Evolutionary conservation across 2,113 vertebrate genomes (phyloP), one percentile per base, ranked within the genome.

Genomic region (Sitta europaea): DNA sequence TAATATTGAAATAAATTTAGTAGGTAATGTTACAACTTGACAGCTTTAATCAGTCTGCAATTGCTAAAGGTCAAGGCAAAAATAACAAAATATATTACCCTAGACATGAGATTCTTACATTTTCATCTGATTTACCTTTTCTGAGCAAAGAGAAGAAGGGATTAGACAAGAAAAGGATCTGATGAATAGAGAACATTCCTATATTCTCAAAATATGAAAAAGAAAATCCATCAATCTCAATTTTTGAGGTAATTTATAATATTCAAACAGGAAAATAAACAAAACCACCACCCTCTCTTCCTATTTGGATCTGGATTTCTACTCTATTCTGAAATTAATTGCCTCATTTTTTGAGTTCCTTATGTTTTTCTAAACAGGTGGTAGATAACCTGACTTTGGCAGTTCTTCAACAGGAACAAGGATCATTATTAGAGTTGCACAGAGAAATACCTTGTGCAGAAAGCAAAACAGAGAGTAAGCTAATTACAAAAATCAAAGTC

Each of bases 401-500:
- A 57, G 40, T 23, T 83, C 14, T 80, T 77, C 55, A 77, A 2
- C 7, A n/a, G 14, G 20, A 80, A 27, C 33, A 51, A 65, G 33
- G 47, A 38, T 24, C 54, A 13, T 45, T 70, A 35, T 22, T 33
- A 33, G 63, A 57, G 14, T 47, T 38, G 70, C 35, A 54, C 12
- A 22, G 21, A 53, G 36, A 73, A 91, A 88, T 35, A 35, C 20
- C 13, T 5, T 25, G 5, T 58, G 27, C 11, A 71, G 86, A 70
- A 48, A 70, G 51, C 29, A 73, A 80, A 68, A 17, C 14, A 40
- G 86, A 71, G 15, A 6, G 8, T 21, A 43, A 59, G 15, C 40
- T 90, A 74, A 91, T 86, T 70, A 33, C 31, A 62, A 62, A 91
- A 94, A 81, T 89, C 72, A 89, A 83, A 88, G 84, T 71, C 33